Conservation (phyloP, 2,797 vertebrate species). For the Neomorphus geoffroyi region DNA sequence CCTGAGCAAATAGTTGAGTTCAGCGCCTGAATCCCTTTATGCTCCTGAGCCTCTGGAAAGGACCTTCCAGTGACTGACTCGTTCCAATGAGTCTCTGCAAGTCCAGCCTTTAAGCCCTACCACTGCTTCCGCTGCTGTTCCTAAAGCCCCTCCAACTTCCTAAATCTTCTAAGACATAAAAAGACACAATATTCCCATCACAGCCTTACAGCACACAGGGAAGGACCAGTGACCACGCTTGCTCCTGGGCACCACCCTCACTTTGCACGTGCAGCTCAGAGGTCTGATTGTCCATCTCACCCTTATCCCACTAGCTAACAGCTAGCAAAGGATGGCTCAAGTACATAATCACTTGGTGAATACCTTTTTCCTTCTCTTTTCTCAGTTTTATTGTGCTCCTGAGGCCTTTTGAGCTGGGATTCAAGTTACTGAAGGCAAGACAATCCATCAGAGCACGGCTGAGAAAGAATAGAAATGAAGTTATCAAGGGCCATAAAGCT, state of each 20-base stretch:
- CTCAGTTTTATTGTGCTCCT: not conserved
- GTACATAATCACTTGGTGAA: not conserved
- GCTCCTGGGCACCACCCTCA: rapidly evolving
- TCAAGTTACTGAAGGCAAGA: not conserved
- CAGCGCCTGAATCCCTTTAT: not conserved
- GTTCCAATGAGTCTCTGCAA: too few species aligned
- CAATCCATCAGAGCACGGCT: not conserved
- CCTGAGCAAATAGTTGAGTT: not conserved
- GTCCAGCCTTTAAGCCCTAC: not conserved
- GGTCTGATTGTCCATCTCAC: not conserved
- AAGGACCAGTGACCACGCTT: not conserved
- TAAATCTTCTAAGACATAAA: too few species aligned
- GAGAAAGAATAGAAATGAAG: not conserved
- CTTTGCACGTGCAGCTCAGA: not conserved
- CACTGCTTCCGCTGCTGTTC: not conserved
- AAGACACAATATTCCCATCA: not conserved
- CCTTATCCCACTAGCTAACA: not conserved
- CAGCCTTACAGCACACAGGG: not conserved
- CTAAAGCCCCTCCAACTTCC: not conserved
- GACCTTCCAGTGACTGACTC: not conserved
- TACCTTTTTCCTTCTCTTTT: not conserved
- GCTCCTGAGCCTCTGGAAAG: not conserved
- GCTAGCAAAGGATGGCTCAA: not conserved
- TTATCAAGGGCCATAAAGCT: not conserved
- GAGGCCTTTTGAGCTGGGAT: not conserved